phyloP scores from a whole-genome alignment of 2,888 invertebrate genomes.

The Drosophila multiciliata region DNA sequence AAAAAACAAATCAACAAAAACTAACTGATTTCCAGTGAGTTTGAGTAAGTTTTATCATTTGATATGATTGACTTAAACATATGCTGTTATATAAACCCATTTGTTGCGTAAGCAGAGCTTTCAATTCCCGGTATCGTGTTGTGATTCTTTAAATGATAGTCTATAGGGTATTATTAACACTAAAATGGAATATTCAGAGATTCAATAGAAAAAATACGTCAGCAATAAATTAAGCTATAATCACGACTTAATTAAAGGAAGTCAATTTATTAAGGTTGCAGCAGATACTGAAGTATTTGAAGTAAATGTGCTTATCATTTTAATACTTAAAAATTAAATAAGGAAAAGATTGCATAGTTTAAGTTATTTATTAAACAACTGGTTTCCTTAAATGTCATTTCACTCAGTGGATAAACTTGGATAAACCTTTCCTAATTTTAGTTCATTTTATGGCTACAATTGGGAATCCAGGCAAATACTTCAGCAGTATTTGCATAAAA shows the following conservation, averaged over 20 bases:
- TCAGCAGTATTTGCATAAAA: slow-evolving; percentile 27
- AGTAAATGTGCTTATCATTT: not conserved
- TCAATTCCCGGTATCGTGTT: not conserved
- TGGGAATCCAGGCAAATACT: slow-evolving; percentile 6
- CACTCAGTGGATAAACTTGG: not conserved
- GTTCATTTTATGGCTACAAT: not conserved
- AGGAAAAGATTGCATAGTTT: not conserved
- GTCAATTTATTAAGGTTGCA: not conserved
- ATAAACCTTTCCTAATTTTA: not conserved
- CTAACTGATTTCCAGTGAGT: slow-evolving; percentile 20
- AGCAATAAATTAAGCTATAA: not conserved
- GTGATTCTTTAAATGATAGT: not conserved
- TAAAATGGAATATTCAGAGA: not conserved
- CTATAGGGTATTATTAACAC: not conserved
- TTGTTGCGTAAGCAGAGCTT: not conserved
- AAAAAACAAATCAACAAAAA: not conserved
- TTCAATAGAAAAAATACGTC: not conserved
- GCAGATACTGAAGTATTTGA: not conserved
- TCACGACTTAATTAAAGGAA: not conserved
- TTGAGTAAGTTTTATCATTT: slow-evolving; percentile 11
- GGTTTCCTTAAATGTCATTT: not conserved
- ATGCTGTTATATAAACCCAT: slow-evolving; percentile 1
- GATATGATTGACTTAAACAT: slow-evolving; percentile 9
- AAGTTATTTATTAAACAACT: no score
- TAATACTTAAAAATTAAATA: not conserved